phyloP scores from a whole-genome alignment of 1,140 invertebrate genomes.

The Scylla paramamosain region DNA sequence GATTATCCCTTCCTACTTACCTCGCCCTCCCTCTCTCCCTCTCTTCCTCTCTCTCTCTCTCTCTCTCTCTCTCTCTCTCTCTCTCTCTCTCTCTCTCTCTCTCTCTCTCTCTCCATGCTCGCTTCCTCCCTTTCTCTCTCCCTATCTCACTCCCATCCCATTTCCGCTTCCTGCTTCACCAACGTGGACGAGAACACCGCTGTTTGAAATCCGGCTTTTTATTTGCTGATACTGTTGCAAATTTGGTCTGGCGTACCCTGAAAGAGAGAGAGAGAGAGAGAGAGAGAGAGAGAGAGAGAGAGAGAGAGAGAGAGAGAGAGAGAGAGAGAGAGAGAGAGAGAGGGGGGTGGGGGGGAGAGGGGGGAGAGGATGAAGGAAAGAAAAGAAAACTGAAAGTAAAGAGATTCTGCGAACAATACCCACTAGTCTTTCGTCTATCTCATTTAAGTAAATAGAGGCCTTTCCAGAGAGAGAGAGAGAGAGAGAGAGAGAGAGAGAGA shows the following conservation, averaged over 20 bases:
- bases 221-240: background rate
- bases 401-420: no score
- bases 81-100: background rate
- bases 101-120: background rate
- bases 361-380: no score
- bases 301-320: constrained; percentile 30
- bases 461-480: no score
- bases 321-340: constrained; percentile 46
- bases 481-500: background rate
- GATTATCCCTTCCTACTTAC: background rate
- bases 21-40: background rate
- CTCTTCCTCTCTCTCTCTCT: constrained; percentile 34
- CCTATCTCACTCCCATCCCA: background rate
- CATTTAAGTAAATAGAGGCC: no score
- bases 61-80: background rate
- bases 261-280: constrained; percentile 36
- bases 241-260: background rate
- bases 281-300: constrained; percentile 12
- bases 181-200: no score
- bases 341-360: no score
- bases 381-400: no score
- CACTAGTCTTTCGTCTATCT: no score
- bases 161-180: background rate
- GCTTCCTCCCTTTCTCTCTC: no score
- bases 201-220: background rate